Evolutionary conservation across 2,113 vertebrate genomes (phyloP), one percentile per base, ranked within the genome.

Genomic region (Vireo altiloquus): DNA sequence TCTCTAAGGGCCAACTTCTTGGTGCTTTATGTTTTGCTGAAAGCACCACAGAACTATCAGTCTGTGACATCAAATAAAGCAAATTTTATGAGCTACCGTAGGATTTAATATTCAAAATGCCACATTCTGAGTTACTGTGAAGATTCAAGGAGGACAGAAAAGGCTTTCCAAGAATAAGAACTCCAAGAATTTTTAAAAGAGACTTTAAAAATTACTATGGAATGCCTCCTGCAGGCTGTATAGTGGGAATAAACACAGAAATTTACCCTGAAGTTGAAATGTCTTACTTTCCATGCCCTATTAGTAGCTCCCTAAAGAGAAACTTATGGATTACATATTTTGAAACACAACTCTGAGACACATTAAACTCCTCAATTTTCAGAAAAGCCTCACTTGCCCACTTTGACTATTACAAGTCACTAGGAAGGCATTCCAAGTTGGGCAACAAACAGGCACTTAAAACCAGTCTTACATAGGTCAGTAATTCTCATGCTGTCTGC

Each of bases 1-100:
- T 93, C 72, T 77, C 64, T 60, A 63, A 78, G 82, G 85, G 54
- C 17, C 27, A 49, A 78, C 82, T 70, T 92, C 40, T 68, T 83
- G 12, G n/a, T 79, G 37, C 82, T 92, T 94, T 68, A 93, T 71
- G 72, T 87, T 93, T 93, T 89, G 72, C 72, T 96, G 90, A 94
- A 95, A 96, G 82, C 65, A 68, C 37, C 65, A 66, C 20, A 78
- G 60, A 94, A 79, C 18, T 86, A 87, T 81, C 92, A 89, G 64
- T 42, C 76, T 90, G 68, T 44, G 64, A 87, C 85, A 96, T 75
- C 85, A 95, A 91, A 89, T 68, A 85, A 86, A 31, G 12, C 79
- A 90, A 56, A 88, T 87, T 93, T 92, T 57, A 90, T 39, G 80
- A 96, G 64, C 57, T 89, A 81, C 80, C 2, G 3, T 59, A 85